Base-by-base conservation (phyloP, 2,888 invertebrate genomes). In the Apamea epomidion region DNA sequence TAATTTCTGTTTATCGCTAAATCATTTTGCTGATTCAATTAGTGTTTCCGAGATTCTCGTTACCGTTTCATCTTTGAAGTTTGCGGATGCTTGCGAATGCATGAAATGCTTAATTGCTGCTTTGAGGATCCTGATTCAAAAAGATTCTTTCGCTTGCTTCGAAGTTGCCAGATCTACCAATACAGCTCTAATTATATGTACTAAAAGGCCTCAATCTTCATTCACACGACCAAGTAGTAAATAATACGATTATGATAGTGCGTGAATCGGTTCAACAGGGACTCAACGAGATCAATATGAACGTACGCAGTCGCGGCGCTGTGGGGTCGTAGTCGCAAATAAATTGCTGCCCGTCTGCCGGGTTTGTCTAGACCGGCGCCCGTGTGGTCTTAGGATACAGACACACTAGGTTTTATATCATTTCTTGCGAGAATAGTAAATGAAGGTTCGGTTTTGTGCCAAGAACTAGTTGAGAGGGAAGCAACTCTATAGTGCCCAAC, bases 201-300 rank as follows among this genome's bases (percentile, higher is more conserved):
- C 21, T n/a, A 60, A 72, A 64, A 60, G 12, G 2, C 25, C 48
- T 71, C 67, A 67, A 79, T 74, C 48, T 71, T 58, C 74, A 83
- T 80, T 86, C 67, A 58, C 70, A 70, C 65, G 64, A 45, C 67
- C 54, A 69, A 69, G 64, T 77, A 70, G 81, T 84, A 73, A 78
- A 84, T 86, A 76, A 87, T 58, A 62, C 25, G 72, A 84, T 75
- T 75, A 86, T 76, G 69, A 79, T 77, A 68, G 25, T 70, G 81
- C 54, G 81, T 70, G 65, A 85, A 83, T 72, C 64, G 51, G 65
- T 81, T 72, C 80, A 84, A 73, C 75, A 42, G 29, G 42, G 83
- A 85, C 86, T 91, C 88, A 90, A 85, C 84, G 80, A 84, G 88
- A 89, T 90, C 91, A 91, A 91, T 92, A 90, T 89, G 88, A 89